Evolutionary conservation across 2,797 vertebrate genomes (phyloP), one percentile per base, ranked within the genome.

Genomic region (Acanthiza pusilla): DNA sequence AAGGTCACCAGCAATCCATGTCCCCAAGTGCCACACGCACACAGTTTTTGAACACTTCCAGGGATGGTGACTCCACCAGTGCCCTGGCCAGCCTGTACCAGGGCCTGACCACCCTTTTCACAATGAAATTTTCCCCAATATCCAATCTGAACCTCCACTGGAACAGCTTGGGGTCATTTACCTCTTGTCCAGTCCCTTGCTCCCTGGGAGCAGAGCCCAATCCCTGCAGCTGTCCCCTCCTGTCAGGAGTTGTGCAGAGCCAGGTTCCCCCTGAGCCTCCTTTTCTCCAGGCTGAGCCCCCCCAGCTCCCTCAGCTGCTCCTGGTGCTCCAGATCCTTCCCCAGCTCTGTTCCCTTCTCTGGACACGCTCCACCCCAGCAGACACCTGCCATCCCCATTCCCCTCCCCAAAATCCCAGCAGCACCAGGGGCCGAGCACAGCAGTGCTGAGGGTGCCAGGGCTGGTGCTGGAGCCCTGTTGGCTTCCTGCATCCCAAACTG

Each of bases 401-500:
- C 5, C n/a, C 18, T 42, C 25, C 13, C 8, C 3, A 6, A 16
- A 54, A 27, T 4, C 20, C 34, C 62, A 40, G 50, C 0, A 0
- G 42, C 58, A 63, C 13, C 19, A 19, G 22, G 23, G 29, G 22
- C 15, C 0, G 0, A 88, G 51, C 10, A 6, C 30, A 17, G 29
- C 22, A 27, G 27, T 13, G n/a, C 30, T n/a, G 54, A 75, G 54
- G 36, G 45, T 72, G 62, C 75, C 30, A 11, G 50, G 29, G 73
- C 50, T 63, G 70, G n/a, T 67, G 76, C 27, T 45, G 63, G 22
- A 58, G 58, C 45, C 25, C 70, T 36, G 36, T n/a, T 75, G 40
- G 45, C 66, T 22, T 73, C 55, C 68, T 2, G 3, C 61, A 57
- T 10, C 72, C 79, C 25, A 1, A 12, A 61, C 7, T 20, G 10